Conservation (phyloP, 2,113 vertebrate genomes). For the Lycaon pictus region DNA sequence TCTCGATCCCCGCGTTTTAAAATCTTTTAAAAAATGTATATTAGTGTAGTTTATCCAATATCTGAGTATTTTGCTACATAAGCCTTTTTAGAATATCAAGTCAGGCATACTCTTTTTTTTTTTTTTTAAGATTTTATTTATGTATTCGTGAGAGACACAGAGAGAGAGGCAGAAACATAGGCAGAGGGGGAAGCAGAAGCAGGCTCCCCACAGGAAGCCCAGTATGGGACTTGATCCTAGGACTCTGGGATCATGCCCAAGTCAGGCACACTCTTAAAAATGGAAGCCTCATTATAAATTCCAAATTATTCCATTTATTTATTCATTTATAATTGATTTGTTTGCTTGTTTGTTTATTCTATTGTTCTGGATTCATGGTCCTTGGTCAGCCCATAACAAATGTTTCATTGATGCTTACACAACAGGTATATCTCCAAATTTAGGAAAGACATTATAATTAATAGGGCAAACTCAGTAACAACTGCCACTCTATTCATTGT, state of each 20-base stretch:
- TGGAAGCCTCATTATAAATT: neutral
- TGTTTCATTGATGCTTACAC: neutral
- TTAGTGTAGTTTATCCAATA: neutral
- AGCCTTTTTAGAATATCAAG: neutral
- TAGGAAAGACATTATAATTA: neutral
- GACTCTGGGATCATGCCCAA: neutral
- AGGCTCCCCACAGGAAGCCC: too few species aligned
- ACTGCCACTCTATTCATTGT: neutral
- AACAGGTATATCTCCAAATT: neutral
- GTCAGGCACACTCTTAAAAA: neutral
- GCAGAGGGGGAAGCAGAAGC: too few species aligned
- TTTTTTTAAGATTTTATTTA: too few species aligned
- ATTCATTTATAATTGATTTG: neutral
- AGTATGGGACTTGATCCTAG: too few species aligned
- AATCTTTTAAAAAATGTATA: neutral
- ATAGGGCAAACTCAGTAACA: neutral
- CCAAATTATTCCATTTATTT: neutral
- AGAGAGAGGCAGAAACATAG: too few species aligned
- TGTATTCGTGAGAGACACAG: too few species aligned
- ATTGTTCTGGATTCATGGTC: neutral
- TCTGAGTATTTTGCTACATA: neutral
- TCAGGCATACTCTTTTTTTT: neutral
- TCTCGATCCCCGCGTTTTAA: too few species aligned
- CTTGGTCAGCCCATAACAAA: neutral
- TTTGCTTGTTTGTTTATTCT: neutral